A percentile compares a stretch with the other conserved stretches of the same genome.
Evolutionary conservation across 2,113 vertebrate species (phyloP).

Genomic region (Stictonetta naevosa): DNA sequence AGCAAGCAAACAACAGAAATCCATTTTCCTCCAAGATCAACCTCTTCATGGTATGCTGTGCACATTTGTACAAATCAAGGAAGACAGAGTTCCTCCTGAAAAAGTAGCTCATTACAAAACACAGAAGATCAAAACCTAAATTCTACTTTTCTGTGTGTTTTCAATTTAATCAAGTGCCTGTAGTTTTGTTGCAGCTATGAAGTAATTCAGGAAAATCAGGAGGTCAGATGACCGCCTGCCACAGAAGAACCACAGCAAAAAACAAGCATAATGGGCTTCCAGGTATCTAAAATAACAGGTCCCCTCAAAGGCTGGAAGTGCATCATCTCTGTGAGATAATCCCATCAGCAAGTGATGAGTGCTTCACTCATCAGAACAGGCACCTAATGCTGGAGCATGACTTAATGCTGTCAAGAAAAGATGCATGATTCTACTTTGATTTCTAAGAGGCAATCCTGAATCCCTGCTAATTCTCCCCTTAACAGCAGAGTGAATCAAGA

Average conservation of each 20-base stretch:
- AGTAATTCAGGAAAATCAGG: constrained; percentile 26
- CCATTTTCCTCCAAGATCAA: background rate
- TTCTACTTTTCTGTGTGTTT: background rate
- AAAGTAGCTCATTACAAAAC: constrained; percentile 5
- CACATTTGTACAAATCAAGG: background rate
- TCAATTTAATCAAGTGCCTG: background rate
- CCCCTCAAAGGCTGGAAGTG: background rate
- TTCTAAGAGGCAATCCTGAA: background rate
- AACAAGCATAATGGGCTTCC: background rate
- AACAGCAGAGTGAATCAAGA: background rate
- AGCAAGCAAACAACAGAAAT: constrained; percentile 10
- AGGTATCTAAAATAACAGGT: constrained; percentile 37
- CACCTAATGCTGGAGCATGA: background rate
- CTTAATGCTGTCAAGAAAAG: background rate
- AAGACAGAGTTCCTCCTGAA: background rate
- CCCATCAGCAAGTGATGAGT: background rate
- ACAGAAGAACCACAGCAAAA: background rate
- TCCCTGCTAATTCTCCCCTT: background rate
- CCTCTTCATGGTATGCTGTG: background rate
- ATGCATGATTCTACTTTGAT: background rate
- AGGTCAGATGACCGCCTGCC: background rate
- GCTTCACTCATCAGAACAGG: background rate
- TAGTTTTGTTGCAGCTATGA: background rate
- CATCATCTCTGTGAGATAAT: background rate
- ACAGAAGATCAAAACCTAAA: background rate